These are phyloP conservation scores for Clamator glandarius DNA, from an alignment of 2,797 vertebrate species.

Conservation along the genomic window DNA sequence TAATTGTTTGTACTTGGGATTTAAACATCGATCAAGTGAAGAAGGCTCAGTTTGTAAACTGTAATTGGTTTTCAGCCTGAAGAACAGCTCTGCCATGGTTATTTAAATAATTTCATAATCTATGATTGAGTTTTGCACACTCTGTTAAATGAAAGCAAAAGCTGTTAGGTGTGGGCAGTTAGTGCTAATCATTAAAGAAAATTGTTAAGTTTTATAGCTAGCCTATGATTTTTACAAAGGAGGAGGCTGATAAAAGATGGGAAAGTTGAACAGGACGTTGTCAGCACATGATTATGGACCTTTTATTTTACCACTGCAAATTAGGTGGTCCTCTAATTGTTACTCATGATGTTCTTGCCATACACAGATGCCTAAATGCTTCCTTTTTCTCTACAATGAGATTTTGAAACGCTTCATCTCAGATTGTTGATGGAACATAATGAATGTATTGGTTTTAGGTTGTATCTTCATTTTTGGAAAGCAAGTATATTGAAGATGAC, in stretches of 20 bases:
- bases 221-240: neutral
- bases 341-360: neutral
- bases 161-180: neutral
- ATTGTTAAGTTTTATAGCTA: neutral
- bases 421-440: constrained; percentile 14
- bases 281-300: neutral
- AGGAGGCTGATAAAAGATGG: neutral
- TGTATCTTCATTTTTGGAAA: constrained; percentile 87
- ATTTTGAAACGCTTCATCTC: neutral
- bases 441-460: constrained; percentile 80
- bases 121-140: too few species aligned
- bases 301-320: neutral
- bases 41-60: neutral
- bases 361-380: neutral
- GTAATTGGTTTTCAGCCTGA: neutral
- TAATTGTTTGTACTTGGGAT: neutral
- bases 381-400: neutral
- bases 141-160: neutral
- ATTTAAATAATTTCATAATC: neutral
- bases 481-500: constrained; percentile 85
- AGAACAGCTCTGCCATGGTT: neutral
- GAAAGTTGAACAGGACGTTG: neutral
- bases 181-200: neutral
- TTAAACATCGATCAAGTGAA: neutral
- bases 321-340: neutral